Evolutionary conservation across 1,140 invertebrate genomes (phyloP).

Genomic region (Bombus huntii): DNA sequence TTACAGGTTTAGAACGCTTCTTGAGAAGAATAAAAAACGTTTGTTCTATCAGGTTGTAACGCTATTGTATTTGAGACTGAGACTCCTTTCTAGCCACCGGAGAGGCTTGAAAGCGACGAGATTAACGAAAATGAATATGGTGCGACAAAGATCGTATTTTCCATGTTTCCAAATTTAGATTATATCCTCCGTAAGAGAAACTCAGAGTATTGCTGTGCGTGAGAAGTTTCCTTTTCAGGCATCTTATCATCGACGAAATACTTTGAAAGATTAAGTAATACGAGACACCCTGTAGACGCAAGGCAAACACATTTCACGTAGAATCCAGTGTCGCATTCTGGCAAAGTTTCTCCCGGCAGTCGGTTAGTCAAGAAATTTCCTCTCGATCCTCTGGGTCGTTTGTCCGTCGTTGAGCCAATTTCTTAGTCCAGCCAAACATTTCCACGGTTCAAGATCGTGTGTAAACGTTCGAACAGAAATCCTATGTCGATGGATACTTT

Average conservation of each 20-base stretch:
- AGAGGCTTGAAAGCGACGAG: too few species aligned
- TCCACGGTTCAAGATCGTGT: not conserved
- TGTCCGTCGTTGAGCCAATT: not conserved
- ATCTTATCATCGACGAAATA: not conserved
- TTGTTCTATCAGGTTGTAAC: not conserved
- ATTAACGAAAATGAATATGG: too few species aligned
- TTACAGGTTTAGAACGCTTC: fast-evolving
- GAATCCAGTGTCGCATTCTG: not conserved
- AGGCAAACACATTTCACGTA: not conserved
- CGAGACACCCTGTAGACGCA: not conserved
- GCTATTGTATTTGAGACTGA: too few species aligned
- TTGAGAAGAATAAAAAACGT: not conserved
- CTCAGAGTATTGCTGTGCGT: fast-evolving
- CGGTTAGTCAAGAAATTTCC: not conserved
- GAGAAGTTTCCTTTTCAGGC: not conserved
- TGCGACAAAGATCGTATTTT: too few species aligned
- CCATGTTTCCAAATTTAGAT: too few species aligned
- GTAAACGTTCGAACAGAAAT: slow-evolving; percentile 1
- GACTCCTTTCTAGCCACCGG: too few species aligned
- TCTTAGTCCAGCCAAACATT: not conserved
- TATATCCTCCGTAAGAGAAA: not conserved
- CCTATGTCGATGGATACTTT: slow-evolving; percentile 9
- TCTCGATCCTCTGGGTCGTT: not conserved
- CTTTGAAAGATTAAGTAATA: not conserved
- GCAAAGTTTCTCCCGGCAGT: not conserved